A percentile compares a stretch with the other conserved stretches of the same genome.
Conservation (phyloP, 2,113 vertebrate genomes). For the Entomyzon cyanotis region DNA sequence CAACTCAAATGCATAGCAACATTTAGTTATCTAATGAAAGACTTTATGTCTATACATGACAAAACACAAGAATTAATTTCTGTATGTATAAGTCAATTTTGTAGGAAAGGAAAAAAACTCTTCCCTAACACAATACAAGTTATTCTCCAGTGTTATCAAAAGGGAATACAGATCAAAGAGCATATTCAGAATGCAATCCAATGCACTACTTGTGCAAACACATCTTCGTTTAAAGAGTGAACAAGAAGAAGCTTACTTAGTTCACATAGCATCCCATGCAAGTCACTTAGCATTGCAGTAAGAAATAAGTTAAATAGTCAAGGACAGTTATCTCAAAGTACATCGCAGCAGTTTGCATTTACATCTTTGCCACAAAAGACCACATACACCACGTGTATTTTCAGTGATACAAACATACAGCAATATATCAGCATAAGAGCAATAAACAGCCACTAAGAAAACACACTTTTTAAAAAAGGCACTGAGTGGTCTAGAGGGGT, state of each 20-base stretch:
- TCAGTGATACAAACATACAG: neutral
- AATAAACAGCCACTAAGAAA: neutral
- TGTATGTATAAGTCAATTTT: neutral
- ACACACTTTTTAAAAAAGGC: neutral
- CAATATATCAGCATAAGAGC: neutral
- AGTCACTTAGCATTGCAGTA: constrained; percentile 22
- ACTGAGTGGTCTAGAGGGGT: neutral
- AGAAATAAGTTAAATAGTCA: neutral
- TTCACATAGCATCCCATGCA: constrained; percentile 53
- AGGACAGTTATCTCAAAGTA: neutral
- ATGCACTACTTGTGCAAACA: neutral
- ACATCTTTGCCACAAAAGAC: neutral
- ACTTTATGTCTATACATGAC: neutral
- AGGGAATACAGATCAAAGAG: neutral
- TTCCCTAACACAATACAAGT: neutral
- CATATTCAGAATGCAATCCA: neutral
- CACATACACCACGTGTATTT: neutral
- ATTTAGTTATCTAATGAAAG: neutral
- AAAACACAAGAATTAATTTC: neutral
- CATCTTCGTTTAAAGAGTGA: neutral
- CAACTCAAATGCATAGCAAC: neutral
- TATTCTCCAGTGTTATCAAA: neutral
- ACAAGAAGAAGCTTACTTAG: neutral
- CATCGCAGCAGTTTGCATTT: neutral
- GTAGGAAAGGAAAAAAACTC: neutral